These are phyloP conservation scores for Trissoscelio sp. DNA, from an alignment of 2,888 invertebrate genomes.

Conservation along the genomic window DNA sequence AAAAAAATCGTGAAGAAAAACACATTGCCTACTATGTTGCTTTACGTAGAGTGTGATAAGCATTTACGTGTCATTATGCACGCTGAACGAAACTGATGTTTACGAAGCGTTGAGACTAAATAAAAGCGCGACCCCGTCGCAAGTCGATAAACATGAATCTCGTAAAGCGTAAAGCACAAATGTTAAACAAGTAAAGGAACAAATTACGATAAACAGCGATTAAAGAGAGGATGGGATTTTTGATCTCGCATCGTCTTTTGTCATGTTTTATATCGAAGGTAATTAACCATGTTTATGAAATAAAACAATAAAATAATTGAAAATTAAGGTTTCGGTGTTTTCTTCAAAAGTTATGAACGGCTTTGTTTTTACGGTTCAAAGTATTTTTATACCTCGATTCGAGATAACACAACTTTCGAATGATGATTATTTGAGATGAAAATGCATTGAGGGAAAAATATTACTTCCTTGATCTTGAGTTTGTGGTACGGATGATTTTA, in stretches of 20 bases:
- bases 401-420: conserved; percentile 31
- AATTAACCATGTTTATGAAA: conserved; percentile 13
- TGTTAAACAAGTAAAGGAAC: conserved; percentile 54
- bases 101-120: conserved; percentile 30
- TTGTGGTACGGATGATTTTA: neutral
- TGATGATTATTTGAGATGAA: conserved; percentile 28
- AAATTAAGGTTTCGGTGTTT: too few species aligned
- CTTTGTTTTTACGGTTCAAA: conserved; percentile 58
- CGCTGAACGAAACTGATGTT: conserved; percentile 58
- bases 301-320: too few species aligned
- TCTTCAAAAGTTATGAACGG: conserved; percentile 33
- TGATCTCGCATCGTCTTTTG: conserved; percentile 54
- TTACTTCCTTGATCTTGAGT: neutral
- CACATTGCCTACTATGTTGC: conserved; percentile 54
- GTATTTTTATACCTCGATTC: conserved; percentile 58
- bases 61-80: conserved; percentile 59
- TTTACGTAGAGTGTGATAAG: conserved; percentile 64
- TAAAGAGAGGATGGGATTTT: conserved; percentile 42
- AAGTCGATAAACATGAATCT: conserved; percentile 55
- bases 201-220: conserved; percentile 54
- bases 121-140: conserved; percentile 31
- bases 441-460: conserved; percentile 31
- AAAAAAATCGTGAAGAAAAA: conserved; percentile 19
- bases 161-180: conserved; percentile 61
- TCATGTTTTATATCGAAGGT: conserved; percentile 58